Evolutionary conservation across 2,797 vertebrate species (phyloP).

Genomic region (Channa striata): DNA sequence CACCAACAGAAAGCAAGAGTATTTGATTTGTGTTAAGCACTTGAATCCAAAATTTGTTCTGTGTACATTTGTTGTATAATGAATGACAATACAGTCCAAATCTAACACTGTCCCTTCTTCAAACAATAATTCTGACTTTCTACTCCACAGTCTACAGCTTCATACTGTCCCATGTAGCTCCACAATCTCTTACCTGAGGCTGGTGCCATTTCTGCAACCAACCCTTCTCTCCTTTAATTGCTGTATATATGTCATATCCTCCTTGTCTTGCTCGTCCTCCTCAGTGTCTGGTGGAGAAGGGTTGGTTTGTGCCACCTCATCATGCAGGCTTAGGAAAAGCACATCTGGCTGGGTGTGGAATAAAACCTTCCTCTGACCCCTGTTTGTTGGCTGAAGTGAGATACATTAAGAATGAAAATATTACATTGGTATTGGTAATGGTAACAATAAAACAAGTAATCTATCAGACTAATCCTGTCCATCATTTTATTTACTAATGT

Average conservation of each 20-base stretch:
- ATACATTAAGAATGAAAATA: background rate
- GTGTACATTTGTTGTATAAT: too few species aligned
- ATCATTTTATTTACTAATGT: too few species aligned
- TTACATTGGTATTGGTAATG: too few species aligned
- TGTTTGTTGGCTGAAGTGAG: conserved; percentile 59
- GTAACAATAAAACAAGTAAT: too few species aligned
- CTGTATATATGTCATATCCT: conserved; percentile 11
- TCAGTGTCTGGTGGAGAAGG: conserved; percentile 60
- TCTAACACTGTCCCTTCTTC: background rate
- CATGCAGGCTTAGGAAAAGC: conserved; percentile 74
- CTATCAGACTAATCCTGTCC: too few species aligned
- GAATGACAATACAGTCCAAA: too few species aligned
- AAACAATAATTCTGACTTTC: background rate
- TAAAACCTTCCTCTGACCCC: conserved; percentile 78
- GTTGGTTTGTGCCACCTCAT: conserved; percentile 46
- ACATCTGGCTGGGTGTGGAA: conserved; percentile 85
- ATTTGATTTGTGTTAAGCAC: too few species aligned
- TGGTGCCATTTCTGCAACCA: conserved; percentile 16
- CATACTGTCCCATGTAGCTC: background rate
- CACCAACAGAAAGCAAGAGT: background rate
- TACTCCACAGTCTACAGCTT: background rate
- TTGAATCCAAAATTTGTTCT: too few species aligned
- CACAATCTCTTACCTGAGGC: conserved; percentile 47
- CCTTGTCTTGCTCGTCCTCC: conserved; percentile 54
- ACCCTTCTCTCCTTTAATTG: conserved; percentile 19